Percentiles rank a stretch among this genome's conserved stretches.
These are phyloP conservation scores for Gallinago media DNA, from an alignment of 2,113 vertebrate genomes.

Conservation along the genomic window DNA sequence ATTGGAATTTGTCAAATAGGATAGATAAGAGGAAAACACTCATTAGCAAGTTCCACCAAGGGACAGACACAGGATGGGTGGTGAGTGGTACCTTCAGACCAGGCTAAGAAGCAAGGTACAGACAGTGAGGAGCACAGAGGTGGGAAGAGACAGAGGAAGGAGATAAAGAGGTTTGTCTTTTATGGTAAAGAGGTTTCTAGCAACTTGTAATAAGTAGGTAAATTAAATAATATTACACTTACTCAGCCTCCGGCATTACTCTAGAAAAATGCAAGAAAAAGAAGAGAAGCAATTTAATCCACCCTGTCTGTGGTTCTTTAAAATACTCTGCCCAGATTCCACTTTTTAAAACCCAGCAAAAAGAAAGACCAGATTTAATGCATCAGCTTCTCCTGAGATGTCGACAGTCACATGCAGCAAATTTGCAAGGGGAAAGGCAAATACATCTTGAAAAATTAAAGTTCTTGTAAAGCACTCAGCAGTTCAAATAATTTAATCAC, in stretches of 20 bases:
- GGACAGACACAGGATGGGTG: not conserved
- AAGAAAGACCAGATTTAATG: not conserved
- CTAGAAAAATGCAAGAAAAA: not conserved
- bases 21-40: rapidly evolving
- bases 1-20: not conserved
- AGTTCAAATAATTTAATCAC: not conserved
- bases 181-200: not conserved
- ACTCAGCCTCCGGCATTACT: not conserved
- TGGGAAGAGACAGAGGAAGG: not conserved
- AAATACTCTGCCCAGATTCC: not conserved
- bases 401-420: not conserved
- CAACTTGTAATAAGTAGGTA: not conserved
- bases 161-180: not conserved
- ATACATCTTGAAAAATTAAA: not conserved
- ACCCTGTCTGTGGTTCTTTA: not conserved
- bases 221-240: not conserved
- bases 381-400: not conserved
- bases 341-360: not conserved
- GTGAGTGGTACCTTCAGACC: not conserved
- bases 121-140: not conserved
- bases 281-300: not conserved
- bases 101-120: not conserved
- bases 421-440: not conserved
- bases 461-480: not conserved
- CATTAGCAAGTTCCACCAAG: not conserved